Evolutionary conservation across 1,140 invertebrate genomes (phyloP), one percentile per base, ranked within the genome.

Genomic region (Pantala flavescens): DNA sequence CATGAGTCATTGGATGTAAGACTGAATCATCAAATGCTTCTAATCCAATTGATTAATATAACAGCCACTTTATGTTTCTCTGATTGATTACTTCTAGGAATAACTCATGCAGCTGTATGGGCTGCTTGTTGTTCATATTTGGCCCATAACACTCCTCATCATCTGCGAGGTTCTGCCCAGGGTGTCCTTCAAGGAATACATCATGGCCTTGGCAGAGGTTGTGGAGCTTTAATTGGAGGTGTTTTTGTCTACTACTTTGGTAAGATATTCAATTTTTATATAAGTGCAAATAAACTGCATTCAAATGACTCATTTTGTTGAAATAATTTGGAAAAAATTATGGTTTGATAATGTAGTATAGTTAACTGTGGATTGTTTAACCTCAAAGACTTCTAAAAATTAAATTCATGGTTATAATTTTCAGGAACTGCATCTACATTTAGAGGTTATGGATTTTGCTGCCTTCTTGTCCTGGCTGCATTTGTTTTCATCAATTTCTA

Each of bases 91-190:
- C n/a, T n/a, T n/a, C n/a, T n/a, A n/a, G 96, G 97, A 71, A 92
- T 99, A 71, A 98, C 97, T 3, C 97, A 99, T 83, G 97, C 97
- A 7, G 93, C 96, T 7, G 96, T 98, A 49, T 99, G 97, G 97
- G 96, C 97, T 0, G 95, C 97, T 19, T 97, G 95, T 79, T 98
- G 95, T 82, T 98, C 96, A 2, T 99, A 98, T 82, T 94, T 99
- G 78, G 93, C 95, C 7, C 95, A 98, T 81, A 95, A 96, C 78
- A 95, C 96, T 12, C 95, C 96, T 12, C 88, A 90, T 24, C 90
- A 95, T 76, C 84, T 98, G 63, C 87, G 95, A 74, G 90, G 92
- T 7, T 96, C 94, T 9, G 94, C 96, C 7, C 97, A 98, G 83
- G 94, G 95, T 7, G 95, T 99, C 71, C 87, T 99, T 21, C 96